phyloP scores from a whole-genome alignment of 2,113 vertebrate genomes.

The Sapayoa aenigma region DNA sequence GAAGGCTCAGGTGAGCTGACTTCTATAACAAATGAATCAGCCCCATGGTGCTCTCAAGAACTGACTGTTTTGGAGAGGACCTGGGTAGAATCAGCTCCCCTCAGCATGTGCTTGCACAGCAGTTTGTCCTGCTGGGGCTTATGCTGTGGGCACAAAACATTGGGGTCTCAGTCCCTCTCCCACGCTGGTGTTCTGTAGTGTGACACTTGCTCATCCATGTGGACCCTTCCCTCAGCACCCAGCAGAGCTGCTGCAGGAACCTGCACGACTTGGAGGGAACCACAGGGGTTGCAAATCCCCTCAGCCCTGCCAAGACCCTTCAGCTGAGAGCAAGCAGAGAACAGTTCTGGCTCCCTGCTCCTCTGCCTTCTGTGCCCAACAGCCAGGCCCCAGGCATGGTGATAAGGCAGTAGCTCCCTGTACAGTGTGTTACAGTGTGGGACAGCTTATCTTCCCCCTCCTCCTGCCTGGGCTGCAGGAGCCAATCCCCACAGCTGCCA shows the following conservation, averaged over 20 bases:
- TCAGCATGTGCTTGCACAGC: not conserved
- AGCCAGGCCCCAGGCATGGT: not conserved
- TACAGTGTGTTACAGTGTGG: not conserved
- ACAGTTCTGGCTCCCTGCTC: not conserved
- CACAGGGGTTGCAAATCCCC: not conserved
- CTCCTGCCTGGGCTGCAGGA: not conserved
- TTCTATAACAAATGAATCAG: not conserved
- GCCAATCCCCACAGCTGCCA: not conserved
- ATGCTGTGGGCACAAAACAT: not conserved
- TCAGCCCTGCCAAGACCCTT: not conserved
- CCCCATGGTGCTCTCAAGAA: rapidly evolving
- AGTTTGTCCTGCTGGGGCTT: not conserved
- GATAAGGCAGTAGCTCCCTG: not conserved
- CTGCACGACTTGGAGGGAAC: not conserved
- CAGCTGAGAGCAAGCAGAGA: not conserved
- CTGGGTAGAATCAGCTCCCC: not conserved
- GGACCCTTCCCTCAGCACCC: not conserved
- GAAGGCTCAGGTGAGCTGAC: not conserved
- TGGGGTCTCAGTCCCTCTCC: rapidly evolving
- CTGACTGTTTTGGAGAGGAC: not conserved
- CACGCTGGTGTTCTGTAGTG: not conserved
- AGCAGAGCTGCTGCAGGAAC: not conserved
- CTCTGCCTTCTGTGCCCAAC: not conserved
- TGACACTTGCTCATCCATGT: rapidly evolving
- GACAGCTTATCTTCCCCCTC: conserved; percentile 27